Evolutionary conservation across 2,888 invertebrate species (phyloP).

Genomic region (Fragum fragum): DNA sequence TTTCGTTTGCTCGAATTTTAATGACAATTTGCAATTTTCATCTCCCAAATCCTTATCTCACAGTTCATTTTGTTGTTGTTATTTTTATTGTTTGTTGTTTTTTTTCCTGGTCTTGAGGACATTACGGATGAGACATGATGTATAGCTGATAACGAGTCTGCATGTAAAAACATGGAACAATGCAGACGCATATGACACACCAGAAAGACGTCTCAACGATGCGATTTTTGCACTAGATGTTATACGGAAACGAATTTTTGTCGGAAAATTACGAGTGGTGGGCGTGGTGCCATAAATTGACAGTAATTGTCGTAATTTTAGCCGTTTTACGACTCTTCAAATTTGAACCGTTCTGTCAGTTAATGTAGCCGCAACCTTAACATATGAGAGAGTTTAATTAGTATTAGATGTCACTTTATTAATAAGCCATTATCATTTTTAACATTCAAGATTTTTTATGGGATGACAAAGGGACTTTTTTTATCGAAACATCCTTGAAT

Average conservation of each 20-base stretch:
- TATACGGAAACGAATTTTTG: not conserved
- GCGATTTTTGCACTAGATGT: not conserved
- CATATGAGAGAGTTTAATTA: conserved; percentile 12
- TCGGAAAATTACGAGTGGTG: not conserved
- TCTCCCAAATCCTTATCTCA: too few relatives aligned
- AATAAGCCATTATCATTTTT: conserved; percentile 15
- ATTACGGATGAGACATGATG: too few relatives aligned
- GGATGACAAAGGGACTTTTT: conserved; percentile 2
- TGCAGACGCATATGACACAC: too few relatives aligned
- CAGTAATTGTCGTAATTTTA: conserved; percentile 14
- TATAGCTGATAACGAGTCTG: too few relatives aligned
- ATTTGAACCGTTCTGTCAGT: conserved; percentile 10
- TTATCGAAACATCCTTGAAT: too few relatives aligned
- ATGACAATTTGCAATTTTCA: too few relatives aligned
- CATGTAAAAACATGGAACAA: too few relatives aligned
- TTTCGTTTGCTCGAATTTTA: too few relatives aligned
- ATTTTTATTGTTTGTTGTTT: too few relatives aligned
- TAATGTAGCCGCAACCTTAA: not conserved
- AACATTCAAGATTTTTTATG: conserved; percentile 1
- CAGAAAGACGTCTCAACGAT: too few relatives aligned
- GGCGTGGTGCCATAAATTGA: conserved; percentile 15
- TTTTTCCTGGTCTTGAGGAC: too few relatives aligned
- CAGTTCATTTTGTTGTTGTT: too few relatives aligned
- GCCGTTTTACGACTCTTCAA: not conserved
- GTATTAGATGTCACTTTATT: conserved; percentile 9